A percentile compares a stretch with the other conserved stretches of the same genome.
Evolutionary conservation across 2,888 invertebrate species (phyloP).

Genomic region (Acanthosepion pharaonis): DNA sequence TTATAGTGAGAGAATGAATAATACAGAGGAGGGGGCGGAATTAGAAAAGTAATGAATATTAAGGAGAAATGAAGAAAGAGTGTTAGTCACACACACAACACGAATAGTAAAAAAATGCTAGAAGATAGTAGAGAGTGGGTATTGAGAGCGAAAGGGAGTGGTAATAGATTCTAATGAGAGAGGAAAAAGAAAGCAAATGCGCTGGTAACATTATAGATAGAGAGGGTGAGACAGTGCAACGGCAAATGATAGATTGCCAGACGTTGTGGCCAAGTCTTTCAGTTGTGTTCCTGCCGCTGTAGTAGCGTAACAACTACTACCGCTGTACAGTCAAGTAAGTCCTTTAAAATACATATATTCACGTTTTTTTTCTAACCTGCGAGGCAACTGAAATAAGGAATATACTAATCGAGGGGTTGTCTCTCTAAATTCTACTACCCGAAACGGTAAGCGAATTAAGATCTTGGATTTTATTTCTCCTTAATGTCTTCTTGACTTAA

Average conservation of each 20-base stretch:
- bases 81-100: neutral
- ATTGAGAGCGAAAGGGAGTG: neutral
- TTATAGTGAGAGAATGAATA: neutral
- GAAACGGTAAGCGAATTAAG: neutral
- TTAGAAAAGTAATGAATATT: neutral
- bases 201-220: neutral
- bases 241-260: neutral
- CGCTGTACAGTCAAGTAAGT: slow-evolving; percentile 22
- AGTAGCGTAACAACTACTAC: neutral
- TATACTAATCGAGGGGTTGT: no score
- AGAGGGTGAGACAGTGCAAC: neutral
- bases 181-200: neutral
- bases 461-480: neutral
- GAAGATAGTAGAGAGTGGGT: neutral
- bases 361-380: neutral
- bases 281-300: neutral
- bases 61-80: neutral
- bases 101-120: no score
- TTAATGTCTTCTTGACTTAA: neutral
- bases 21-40: neutral
- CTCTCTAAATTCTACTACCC: neutral
- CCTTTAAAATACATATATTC: neutral
- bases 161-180: neutral
- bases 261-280: neutral
- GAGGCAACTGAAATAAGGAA: neutral